These are phyloP conservation scores for Dryobates pubescens DNA, from an alignment of 2,797 vertebrate genomes.

Conservation along the genomic window DNA sequence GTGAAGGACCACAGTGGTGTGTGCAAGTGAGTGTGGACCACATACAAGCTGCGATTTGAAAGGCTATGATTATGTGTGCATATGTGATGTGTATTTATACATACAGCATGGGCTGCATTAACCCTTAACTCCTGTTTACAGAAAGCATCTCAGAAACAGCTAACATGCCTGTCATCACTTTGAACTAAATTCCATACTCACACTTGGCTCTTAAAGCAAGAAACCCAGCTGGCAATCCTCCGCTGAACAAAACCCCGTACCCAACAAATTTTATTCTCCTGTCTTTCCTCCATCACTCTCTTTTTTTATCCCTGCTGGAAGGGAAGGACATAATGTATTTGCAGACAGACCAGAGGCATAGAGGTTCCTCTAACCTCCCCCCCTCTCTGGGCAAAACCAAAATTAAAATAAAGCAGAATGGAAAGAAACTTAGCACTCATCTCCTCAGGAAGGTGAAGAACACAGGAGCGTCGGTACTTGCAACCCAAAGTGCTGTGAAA, in stretches of 20 bases:
- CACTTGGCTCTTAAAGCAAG: constrained; percentile 57
- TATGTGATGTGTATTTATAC: constrained; percentile 26
- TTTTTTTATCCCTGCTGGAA: background rate
- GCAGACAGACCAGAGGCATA: background rate
- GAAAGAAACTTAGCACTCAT: constrained; percentile 27
- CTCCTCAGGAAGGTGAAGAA: constrained; percentile 46
- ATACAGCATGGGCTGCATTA: constrained; percentile 35
- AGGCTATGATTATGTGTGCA: background rate
- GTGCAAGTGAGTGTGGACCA: background rate
- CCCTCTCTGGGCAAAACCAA: background rate
- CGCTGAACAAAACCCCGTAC: constrained; percentile 42
- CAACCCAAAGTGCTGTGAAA: constrained; percentile 47
- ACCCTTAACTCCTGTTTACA: constrained; percentile 61
- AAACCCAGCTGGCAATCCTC: constrained; percentile 60
- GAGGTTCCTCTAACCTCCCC: background rate
- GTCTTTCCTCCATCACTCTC: constrained; percentile 9
- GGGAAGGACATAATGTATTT: constrained; percentile 1
- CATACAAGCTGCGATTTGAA: background rate
- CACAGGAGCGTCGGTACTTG: constrained; percentile 37
- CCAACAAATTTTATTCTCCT: constrained; percentile 44
- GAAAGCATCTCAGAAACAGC: constrained; percentile 64
- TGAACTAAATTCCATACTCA: constrained; percentile 68
- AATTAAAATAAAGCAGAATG: background rate
- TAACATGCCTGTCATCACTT: constrained; percentile 67
- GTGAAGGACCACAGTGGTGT: background rate